Percentiles rank a stretch among this genome's conserved stretches.
phyloP scores from a whole-genome alignment of 37 sponge, comb jelly and placozoan genomes.

The Ephydatia muelleri region DNA sequence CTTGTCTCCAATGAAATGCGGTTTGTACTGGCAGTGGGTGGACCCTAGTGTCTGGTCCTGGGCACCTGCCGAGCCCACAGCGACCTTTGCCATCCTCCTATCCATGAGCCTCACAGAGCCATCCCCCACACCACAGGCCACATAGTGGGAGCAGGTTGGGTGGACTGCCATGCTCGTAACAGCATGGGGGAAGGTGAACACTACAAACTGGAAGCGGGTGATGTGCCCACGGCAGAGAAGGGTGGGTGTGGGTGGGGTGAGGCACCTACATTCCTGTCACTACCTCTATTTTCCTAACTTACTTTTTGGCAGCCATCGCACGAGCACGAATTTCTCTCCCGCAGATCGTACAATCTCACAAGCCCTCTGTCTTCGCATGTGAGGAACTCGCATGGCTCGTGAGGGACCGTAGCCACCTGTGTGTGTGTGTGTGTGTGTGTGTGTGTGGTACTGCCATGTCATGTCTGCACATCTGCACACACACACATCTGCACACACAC shows the following conservation, averaged over 20 bases:
- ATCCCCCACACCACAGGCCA: conserved; percentile 70
- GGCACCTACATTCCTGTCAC: neutral
- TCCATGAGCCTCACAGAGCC: conserved; percentile 69
- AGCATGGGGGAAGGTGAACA: conserved; percentile 47
- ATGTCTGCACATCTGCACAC: too few relatives aligned
- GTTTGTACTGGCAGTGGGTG: conserved; percentile 29
- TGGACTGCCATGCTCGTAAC: conserved; percentile 72
- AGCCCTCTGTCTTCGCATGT: conserved; percentile 84
- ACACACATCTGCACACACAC: too few relatives aligned
- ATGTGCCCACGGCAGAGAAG: neutral
- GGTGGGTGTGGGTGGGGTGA: neutral
- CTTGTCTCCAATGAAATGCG: conserved; percentile 23
- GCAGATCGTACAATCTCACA: conserved; percentile 82
- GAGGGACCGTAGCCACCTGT: conserved; percentile 74
- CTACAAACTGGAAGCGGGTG: conserved; percentile 45
- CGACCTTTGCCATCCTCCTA: conserved; percentile 44
- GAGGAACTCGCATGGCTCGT: conserved; percentile 70
- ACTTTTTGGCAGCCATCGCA: conserved; percentile 67
- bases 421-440: conserved; percentile 1
- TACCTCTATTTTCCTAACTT: neutral
- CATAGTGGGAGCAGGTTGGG: conserved; percentile 67
- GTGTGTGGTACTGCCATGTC: too few relatives aligned
- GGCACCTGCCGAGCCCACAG: neutral
- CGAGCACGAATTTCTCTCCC: conserved; percentile 63
- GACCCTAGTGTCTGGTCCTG: neutral